Percentiles rank a stretch among this genome's conserved stretches.
Conservation (phyloP, 2,113 vertebrate species). For the Nycticryphes semicollaris region DNA sequence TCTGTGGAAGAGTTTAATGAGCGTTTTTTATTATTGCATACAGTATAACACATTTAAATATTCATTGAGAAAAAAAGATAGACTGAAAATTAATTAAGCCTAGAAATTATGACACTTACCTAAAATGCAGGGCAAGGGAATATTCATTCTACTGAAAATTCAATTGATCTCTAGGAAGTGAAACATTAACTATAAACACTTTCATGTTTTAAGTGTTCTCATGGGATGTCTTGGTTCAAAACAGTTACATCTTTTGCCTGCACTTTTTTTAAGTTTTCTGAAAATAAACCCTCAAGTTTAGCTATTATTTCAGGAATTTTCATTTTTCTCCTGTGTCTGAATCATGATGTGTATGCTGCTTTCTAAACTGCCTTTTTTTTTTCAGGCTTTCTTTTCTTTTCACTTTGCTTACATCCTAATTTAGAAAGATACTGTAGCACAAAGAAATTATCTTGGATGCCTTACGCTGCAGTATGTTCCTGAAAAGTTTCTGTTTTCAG, state of each 20-base stretch:
- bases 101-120: neutral
- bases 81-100: neutral
- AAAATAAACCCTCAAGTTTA: neutral
- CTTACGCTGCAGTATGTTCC: neutral
- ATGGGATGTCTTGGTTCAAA: neutral
- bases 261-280: neutral
- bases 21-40: rapidly evolving
- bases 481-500: neutral
- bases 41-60: neutral
- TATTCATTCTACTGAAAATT: neutral
- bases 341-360: neutral
- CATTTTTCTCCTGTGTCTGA: neutral
- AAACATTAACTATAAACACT: neutral
- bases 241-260: neutral
- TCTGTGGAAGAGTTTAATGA: neutral
- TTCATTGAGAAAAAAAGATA: neutral
- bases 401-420: neutral
- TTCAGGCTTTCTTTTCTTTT: neutral
- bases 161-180: neutral
- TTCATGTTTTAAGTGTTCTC: neutral
- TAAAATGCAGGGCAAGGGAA: neutral
- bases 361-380: neutral
- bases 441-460: neutral
- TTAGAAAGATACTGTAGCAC: neutral
- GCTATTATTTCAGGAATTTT: too few species aligned